Base-by-base conservation (phyloP, 2,888 invertebrate genomes). In the Callyntrura sp. region DNA sequence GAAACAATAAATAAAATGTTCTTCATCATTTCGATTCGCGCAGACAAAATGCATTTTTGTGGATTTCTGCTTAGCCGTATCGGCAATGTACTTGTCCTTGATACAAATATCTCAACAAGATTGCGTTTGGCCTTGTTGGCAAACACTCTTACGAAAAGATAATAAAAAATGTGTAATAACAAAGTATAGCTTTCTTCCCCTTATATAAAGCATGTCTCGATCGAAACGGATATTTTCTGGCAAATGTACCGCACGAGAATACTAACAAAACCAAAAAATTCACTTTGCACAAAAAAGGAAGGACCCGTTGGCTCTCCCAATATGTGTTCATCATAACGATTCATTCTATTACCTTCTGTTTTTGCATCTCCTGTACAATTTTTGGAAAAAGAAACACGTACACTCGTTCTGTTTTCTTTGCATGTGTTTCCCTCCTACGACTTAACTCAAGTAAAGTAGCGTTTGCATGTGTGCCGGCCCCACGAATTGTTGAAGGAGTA, bases 301-400 rank as follows among this genome's bases (percentile, higher is more conserved):
- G 17, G 70, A n/a, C 70, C 70, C 17, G 20, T 8, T 43, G 70
- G 70, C n/a, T 14, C n/a, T 17, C 45, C 70, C 43, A 45, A 43
- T 14, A 28, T 25, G 68, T 70, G 14, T 43, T 70, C 43, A 70
- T 70, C 70, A 70, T 17, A 70, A 70, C 70, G 70, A 70, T 43
- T 70, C 45, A 70, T 70, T 70, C 35, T 4, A 20, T 4, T 35
- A 43, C 43, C 17, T 17, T n/a, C 14, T 25, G 28, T 2, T 43
- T 25, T 25, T 35, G n/a, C n/a, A 70, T n/a, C n/a, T 45, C 70
- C 70, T 8, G 17, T 17, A 70, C 70, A 70, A n/a, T 35, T 43
- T 45, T 70, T 5, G 11, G 28, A n/a, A n/a, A n/a, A n/a, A 35
- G 70, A 70, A 70, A 43, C 70, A 45, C 35, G 70, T 70, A 70